phyloP scores from a whole-genome alignment of 2,113 vertebrate species.

The Centropristis striata region DNA sequence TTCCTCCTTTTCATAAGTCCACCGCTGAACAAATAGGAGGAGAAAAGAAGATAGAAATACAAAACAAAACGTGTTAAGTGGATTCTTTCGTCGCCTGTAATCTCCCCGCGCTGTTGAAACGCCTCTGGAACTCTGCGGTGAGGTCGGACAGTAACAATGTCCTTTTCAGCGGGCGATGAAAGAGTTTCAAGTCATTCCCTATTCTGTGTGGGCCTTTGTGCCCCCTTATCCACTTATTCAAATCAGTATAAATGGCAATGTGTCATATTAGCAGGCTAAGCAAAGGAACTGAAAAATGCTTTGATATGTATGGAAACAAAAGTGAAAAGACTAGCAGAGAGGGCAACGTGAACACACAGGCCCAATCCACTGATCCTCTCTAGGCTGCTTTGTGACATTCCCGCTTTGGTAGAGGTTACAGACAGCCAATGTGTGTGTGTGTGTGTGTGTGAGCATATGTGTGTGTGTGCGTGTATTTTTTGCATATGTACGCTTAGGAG shows the following conservation, averaged over 20 bases:
- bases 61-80: conserved; percentile 83
- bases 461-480: background rate
- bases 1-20: conserved; percentile 70
- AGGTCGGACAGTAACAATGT: conserved; percentile 79
- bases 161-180: conserved; percentile 79
- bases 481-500: conserved; percentile 37
- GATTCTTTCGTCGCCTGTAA: conserved; percentile 80
- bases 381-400: conserved; percentile 61
- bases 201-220: conserved; percentile 76
- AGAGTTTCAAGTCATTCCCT: conserved; percentile 73
- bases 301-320: conserved; percentile 78
- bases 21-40: conserved; percentile 71
- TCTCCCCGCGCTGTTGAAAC: conserved; percentile 58
- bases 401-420: conserved; percentile 58
- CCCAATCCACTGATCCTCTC: conserved; percentile 69
- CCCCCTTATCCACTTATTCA: conserved; percentile 82
- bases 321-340: conserved; percentile 66
- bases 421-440: conserved; percentile 19
- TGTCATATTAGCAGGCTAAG: conserved; percentile 75
- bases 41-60: conserved; percentile 72
- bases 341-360: conserved; percentile 57
- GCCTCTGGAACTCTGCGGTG: conserved; percentile 56
- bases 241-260: conserved; percentile 76
- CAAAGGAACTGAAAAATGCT: conserved; percentile 68
- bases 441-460: background rate